Percentiles rank a stretch among this genome's conserved stretches.
These are phyloP conservation scores for Cryptus armator DNA, from an alignment of 2,888 invertebrate genomes.

Conservation along the genomic window DNA sequence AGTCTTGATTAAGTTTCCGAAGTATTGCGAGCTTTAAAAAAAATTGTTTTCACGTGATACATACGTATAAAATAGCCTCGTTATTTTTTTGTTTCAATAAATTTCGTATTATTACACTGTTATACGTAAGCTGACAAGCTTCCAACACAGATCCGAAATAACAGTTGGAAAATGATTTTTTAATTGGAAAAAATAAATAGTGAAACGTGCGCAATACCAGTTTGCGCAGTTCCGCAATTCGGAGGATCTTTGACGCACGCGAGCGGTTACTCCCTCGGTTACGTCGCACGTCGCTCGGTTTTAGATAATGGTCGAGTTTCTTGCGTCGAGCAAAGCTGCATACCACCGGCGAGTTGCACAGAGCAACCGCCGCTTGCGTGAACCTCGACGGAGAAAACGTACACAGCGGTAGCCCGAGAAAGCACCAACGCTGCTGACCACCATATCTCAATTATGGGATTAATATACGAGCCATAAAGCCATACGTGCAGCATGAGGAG, in stretches of 20 bases:
- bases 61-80: too few species aligned
- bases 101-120: not conserved
- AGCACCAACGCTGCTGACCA: slow-evolving; percentile 65
- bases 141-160: not conserved
- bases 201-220: not conserved
- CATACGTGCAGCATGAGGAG: slow-evolving; percentile 73
- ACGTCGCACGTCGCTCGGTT: slow-evolving; percentile 1
- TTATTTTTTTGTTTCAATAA: not conserved
- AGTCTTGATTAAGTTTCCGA: not conserved
- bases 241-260: not conserved
- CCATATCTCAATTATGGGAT: slow-evolving; percentile 83
- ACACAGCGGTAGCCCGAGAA: slow-evolving; percentile 17
- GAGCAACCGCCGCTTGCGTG: slow-evolving; percentile 71
- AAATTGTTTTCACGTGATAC: too few species aligned
- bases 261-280: not conserved
- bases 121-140: not conserved
- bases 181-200: not conserved
- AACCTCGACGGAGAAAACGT: slow-evolving; percentile 60
- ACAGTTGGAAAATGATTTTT: not conserved
- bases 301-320: slow-evolving; percentile 66
- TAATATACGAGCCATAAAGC: slow-evolving; percentile 83
- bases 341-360: not conserved
- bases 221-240: not conserved
- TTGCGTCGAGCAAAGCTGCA: slow-evolving; percentile 70
- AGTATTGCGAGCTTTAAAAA: not conserved